phyloP scores from a whole-genome alignment of 2,113 vertebrate genomes.

The Corythaixoides concolor region DNA sequence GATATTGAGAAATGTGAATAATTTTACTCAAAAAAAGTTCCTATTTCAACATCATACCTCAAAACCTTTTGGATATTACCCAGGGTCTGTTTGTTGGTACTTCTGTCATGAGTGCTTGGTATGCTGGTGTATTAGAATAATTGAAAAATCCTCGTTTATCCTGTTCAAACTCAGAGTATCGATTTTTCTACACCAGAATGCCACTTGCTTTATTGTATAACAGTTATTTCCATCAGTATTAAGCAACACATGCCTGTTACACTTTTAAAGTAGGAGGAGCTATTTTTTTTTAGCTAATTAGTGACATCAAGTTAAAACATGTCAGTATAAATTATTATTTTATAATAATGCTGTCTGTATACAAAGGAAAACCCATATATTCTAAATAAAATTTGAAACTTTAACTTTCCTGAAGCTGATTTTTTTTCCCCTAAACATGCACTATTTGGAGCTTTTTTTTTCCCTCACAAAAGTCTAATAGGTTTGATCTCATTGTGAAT shows the following conservation, averaged over 20 bases:
- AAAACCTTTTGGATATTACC: neutral
- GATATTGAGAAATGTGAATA: neutral
- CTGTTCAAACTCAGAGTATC: neutral
- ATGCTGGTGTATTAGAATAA: neutral
- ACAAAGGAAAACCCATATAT: neutral
- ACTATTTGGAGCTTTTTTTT: neutral
- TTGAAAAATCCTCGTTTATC: neutral
- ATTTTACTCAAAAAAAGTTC: neutral
- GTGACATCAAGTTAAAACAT: neutral
- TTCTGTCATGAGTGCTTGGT: neutral
- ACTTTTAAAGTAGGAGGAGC: neutral
- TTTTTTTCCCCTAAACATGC: neutral
- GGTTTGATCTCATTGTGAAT: neutral
- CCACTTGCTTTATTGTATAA: neutral
- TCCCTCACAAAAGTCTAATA: neutral
- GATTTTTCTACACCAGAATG: neutral
- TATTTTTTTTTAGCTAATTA: neutral
- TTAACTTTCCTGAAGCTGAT: neutral
- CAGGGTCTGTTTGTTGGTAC: neutral
- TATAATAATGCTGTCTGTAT: neutral
- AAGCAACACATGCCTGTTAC: neutral
- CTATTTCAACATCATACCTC: neutral
- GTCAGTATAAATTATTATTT: neutral
- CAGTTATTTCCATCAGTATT: neutral
- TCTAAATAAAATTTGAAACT: neutral